A percentile compares a stretch with the other conserved stretches of the same genome.
phyloP scores from a whole-genome alignment of 2,113 vertebrate genomes.

The Paramormyrops kingsleyae region DNA sequence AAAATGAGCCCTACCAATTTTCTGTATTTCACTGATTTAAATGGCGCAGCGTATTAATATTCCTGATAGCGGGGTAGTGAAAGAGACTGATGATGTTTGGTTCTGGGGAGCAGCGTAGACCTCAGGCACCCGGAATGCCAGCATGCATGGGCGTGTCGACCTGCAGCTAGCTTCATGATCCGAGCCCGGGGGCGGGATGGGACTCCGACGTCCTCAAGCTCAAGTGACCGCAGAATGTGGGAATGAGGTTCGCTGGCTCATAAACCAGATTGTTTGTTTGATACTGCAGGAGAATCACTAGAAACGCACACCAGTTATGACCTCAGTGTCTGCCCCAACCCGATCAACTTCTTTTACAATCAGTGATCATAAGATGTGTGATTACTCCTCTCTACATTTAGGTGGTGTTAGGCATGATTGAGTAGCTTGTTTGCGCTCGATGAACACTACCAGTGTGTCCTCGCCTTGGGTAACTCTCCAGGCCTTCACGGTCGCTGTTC shows the following conservation, averaged over 20 bases:
- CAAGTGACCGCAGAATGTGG: not conserved
- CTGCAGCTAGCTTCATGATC: not conserved
- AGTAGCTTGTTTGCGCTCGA: no score
- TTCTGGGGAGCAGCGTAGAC: not conserved
- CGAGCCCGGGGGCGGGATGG: no score
- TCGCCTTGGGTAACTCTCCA: not conserved
- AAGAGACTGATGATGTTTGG: not conserved
- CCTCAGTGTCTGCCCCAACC: not conserved
- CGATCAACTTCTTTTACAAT: not conserved
- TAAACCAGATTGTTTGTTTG: not conserved
- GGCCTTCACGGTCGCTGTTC: not conserved
- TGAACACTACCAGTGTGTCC: not conserved
- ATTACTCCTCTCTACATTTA: not conserved
- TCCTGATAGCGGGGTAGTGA: not conserved
- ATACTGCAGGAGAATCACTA: not conserved
- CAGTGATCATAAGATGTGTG: not conserved
- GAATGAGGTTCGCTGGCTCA: not conserved
- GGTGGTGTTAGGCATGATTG: not conserved
- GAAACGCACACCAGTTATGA: not conserved
- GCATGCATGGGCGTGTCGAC: not conserved
- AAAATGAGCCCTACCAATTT: not conserved
- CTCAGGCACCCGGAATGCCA: not conserved
- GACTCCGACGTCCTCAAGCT: no score
- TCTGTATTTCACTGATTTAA: not conserved
- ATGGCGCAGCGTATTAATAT: not conserved